Evolutionary conservation across 1,140 invertebrate genomes (phyloP).

Genomic region (Venturia canescens): DNA sequence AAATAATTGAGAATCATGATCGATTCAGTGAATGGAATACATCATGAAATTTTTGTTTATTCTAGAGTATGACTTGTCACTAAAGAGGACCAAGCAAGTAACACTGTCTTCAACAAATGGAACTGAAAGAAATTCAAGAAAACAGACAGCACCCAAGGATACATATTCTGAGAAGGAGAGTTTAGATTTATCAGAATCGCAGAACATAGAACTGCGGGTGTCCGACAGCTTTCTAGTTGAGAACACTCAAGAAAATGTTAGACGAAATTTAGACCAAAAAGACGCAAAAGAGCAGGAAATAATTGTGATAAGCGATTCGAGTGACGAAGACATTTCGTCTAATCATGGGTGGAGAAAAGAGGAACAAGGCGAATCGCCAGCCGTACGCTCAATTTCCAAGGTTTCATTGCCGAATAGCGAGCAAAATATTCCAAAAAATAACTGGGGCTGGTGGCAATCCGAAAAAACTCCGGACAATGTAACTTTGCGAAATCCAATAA

Average conservation of each 20-base stretch:
- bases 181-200: slow-evolving; percentile 32
- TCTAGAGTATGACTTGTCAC: slow-evolving; percentile 44
- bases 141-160: background rate
- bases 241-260: slow-evolving; percentile 23
- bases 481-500: background rate
- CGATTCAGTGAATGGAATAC: background rate
- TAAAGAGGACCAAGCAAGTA: slow-evolving; percentile 35
- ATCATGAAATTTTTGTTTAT: background rate
- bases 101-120: background rate
- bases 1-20: no score
- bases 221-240: slow-evolving; percentile 53
- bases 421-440: slow-evolving; percentile 35
- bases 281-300: slow-evolving; percentile 44
- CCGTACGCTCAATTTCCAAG: slow-evolving; percentile 31
- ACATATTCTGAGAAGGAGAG: background rate
- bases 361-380: background rate
- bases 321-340: slow-evolving; percentile 55
- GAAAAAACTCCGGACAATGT: background rate
- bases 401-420: slow-evolving; percentile 50
- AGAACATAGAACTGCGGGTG: slow-evolving; percentile 55
- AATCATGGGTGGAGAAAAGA: slow-evolving; percentile 43
- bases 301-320: slow-evolving; percentile 62
- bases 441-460: background rate
- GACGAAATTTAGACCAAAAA: slow-evolving; percentile 43
- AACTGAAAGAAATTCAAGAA: background rate